These are phyloP conservation scores for Cataglyphis livida DNA, from an alignment of 2,888 invertebrate species.

Conservation along the genomic window DNA sequence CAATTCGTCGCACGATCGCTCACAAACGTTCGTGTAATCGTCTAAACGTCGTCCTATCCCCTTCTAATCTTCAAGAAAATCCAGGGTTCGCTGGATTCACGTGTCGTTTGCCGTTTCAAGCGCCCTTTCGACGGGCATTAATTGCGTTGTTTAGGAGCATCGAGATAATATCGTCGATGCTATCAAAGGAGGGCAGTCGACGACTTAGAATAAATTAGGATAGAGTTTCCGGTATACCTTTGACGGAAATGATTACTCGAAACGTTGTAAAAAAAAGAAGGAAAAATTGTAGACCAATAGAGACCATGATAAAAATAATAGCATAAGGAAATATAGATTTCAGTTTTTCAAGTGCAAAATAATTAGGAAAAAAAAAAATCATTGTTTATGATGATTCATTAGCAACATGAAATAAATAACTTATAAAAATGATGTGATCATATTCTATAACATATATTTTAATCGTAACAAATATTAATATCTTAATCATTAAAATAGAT, in stretches of 20 bases:
- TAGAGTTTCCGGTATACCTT: neutral
- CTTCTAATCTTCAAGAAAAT: constrained; percentile 54
- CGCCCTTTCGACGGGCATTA: constrained; percentile 52
- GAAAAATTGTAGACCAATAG: neutral
- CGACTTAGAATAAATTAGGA: constrained; percentile 33
- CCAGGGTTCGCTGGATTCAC: constrained; percentile 23
- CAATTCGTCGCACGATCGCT: neutral
- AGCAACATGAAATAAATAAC: neutral
- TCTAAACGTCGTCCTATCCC: constrained; percentile 21
- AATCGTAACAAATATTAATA: neutral
- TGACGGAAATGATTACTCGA: neutral
- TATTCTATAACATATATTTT: neutral
- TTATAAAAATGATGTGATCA: neutral
- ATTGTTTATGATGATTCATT: neutral
- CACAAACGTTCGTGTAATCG: constrained; percentile 26
- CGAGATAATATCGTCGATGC: constrained; percentile 62
- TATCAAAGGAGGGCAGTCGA: constrained; percentile 51
- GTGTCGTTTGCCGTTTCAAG: constrained; percentile 16
- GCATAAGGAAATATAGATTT: neutral
- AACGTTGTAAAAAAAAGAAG: neutral
- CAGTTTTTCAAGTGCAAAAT: neutral
- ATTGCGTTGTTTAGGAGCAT: constrained; percentile 58
- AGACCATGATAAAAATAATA: neutral
- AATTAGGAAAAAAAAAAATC: neutral
- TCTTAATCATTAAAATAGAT: neutral